Evolutionary conservation across 1,140 invertebrate genomes (phyloP).

Genomic region (Galleria mellonella): DNA sequence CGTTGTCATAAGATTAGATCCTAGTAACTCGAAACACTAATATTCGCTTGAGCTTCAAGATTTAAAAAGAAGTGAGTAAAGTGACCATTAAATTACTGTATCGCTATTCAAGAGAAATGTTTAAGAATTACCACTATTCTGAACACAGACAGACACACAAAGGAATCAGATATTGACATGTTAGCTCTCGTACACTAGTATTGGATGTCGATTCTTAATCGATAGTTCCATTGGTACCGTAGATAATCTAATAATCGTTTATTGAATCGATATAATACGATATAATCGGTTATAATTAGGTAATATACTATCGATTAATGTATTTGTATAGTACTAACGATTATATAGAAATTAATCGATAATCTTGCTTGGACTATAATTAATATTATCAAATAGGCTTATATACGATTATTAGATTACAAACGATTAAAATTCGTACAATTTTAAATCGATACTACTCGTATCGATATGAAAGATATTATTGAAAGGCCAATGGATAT

Average conservation of each 20-base stretch:
- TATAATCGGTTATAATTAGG: neutral
- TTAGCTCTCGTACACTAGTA: neutral
- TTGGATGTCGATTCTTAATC: neutral
- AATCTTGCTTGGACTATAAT: too few relatives aligned
- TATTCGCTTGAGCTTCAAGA: constrained; percentile 19
- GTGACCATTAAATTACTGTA: constrained; percentile 6
- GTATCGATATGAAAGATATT: too few relatives aligned
- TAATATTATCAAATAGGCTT: too few relatives aligned
- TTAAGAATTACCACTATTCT: constrained; percentile 21
- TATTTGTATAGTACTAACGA: neutral
- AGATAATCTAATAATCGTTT: neutral
- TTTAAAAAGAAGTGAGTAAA: neutral
- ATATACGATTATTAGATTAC: too few relatives aligned
- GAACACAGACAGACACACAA: constrained; percentile 34
- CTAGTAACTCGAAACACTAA: constrained; percentile 23
- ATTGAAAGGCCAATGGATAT: too few relatives aligned
- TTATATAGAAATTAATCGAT: too few relatives aligned
- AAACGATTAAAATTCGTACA: too few relatives aligned
- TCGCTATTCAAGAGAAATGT: constrained; percentile 27
- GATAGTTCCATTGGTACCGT: neutral
- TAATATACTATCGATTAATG: neutral
- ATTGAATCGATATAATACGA: neutral
- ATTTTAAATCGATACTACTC: too few relatives aligned
- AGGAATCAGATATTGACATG: constrained; percentile 9
- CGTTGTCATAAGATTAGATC: constrained; percentile 28